These are phyloP conservation scores for Dasypogon diadema DNA, from an alignment of 2,888 invertebrate genomes.

Conservation along the genomic window DNA sequence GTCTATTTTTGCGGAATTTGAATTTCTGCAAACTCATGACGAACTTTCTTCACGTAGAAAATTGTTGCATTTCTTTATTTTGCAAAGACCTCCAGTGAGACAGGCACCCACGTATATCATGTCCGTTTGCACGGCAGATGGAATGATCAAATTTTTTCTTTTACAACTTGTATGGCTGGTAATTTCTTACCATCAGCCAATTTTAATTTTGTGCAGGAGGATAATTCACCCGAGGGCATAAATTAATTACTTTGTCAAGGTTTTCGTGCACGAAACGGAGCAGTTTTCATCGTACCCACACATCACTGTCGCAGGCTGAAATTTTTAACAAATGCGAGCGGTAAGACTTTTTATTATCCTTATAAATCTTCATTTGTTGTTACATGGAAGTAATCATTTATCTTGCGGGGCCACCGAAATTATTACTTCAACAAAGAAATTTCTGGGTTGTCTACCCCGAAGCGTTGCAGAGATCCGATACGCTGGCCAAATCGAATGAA, in stretches of 20 bases:
- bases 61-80: no score
- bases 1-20: no score
- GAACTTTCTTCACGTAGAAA: no score
- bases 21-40: no score
- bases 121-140: no score
- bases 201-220: constrained; percentile 17
- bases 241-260: constrained; percentile 36
- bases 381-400: constrained; percentile 46
- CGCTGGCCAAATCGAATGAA: constrained; percentile 43
- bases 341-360: constrained; percentile 46
- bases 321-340: constrained; percentile 13
- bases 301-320: constrained; percentile 34
- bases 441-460: constrained; percentile 33
- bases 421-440: constrained; percentile 42
- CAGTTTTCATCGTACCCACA: constrained; percentile 41
- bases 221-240: constrained; percentile 33
- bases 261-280: background rate
- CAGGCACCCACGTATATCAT: no score
- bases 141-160: no score
- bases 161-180: no score
- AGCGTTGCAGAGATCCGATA: constrained; percentile 47
- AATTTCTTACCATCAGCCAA: no score
- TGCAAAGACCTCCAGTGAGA: no score
- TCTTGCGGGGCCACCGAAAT: constrained; percentile 44
- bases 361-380: constrained; percentile 48